A percentile compares a stretch with the other conserved stretches of the same genome.
Conservation (phyloP, 2,113 vertebrate genomes). For the Bostrychus sinensis region DNA sequence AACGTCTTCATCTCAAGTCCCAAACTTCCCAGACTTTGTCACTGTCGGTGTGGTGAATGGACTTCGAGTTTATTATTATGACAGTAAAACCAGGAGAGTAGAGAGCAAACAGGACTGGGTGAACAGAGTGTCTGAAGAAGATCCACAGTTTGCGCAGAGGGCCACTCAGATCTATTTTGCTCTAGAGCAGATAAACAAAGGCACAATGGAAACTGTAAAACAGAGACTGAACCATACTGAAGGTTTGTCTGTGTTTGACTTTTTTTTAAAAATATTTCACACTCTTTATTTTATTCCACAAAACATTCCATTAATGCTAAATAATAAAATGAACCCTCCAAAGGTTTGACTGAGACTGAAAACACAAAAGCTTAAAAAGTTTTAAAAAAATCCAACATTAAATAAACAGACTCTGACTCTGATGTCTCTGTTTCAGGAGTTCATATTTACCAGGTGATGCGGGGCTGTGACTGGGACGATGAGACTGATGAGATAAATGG, state of each 20-base stretch:
- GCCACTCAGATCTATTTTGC: background rate
- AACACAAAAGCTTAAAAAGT: too few species aligned
- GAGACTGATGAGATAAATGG: accelerated
- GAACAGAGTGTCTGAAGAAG: background rate
- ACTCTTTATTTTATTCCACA: too few species aligned
- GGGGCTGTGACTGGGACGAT: conserved; percentile 46
- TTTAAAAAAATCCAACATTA: background rate
- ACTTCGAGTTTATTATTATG: background rate
- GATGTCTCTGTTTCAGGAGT: conserved; percentile 23
- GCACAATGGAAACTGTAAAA: background rate
- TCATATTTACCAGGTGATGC: accelerated
- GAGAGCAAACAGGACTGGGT: conserved; percentile 4
- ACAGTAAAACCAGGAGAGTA: conserved; percentile 3
- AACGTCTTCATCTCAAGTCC: background rate
- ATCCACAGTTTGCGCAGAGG: background rate
- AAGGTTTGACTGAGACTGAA: background rate
- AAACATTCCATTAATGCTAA: too few species aligned
- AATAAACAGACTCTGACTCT: background rate
- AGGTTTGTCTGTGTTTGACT: background rate
- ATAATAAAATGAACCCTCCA: background rate
- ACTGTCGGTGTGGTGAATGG: background rate
- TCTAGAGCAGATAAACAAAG: background rate
- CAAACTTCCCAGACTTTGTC: conserved; percentile 1
- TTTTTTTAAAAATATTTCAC: too few species aligned
- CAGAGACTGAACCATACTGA: background rate